These are phyloP conservation scores for Rhinophrynus dorsalis DNA, from an alignment of 2,797 vertebrate genomes.

Conservation along the genomic window DNA sequence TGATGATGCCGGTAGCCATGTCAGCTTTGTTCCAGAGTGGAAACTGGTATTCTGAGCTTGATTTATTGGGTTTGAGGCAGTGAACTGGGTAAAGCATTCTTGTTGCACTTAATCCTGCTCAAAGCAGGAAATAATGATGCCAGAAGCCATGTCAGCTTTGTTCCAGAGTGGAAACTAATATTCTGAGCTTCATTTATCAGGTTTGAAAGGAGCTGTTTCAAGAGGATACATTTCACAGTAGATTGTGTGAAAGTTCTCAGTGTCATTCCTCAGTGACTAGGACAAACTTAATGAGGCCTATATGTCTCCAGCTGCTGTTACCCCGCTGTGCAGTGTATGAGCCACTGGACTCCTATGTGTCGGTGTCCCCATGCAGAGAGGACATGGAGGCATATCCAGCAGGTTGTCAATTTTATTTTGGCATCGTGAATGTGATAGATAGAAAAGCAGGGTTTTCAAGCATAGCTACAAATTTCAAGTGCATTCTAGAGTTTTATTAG, in stretches of 20 bases:
- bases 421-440: background rate
- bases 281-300: slow-evolving; percentile 41
- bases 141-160: too few species aligned
- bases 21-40: too few species aligned
- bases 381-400: background rate
- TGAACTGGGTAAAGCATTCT: too few species aligned
- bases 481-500: too few species aligned
- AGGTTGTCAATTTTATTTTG: background rate
- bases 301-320: slow-evolving; percentile 14
- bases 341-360: slow-evolving; percentile 18
- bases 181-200: background rate
- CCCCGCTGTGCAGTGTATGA: slow-evolving; percentile 13
- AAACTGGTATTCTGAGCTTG: too few species aligned
- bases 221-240: background rate
- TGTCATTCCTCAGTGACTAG: slow-evolving; percentile 34
- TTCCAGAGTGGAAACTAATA: too few species aligned
- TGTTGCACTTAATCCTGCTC: too few species aligned
- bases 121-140: too few species aligned
- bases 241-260: background rate
- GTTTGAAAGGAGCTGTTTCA: background rate
- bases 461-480: too few species aligned
- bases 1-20: too few species aligned
- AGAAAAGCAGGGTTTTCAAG: background rate
- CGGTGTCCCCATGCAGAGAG: background rate
- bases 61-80: too few species aligned